A percentile compares a stretch with the other conserved stretches of the same genome.
These are phyloP conservation scores for Microplitis manilae DNA, from an alignment of 2,888 invertebrate genomes.

Conservation along the genomic window DNA sequence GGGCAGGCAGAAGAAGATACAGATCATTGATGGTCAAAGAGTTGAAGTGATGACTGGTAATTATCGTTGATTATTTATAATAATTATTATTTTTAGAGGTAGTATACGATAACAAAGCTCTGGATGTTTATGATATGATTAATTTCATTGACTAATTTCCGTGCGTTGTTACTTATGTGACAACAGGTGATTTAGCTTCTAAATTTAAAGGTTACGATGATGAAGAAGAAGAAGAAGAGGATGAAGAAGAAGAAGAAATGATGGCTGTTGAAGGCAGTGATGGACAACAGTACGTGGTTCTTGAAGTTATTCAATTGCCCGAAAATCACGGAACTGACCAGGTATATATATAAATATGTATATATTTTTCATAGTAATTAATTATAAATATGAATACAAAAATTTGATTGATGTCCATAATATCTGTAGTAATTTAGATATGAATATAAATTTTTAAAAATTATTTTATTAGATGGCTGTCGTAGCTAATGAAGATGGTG, in stretches of 20 bases:
- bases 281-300: conserved; percentile 90
- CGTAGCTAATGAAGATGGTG: conserved; percentile 72
- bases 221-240: conserved; percentile 67
- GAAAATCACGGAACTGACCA: conserved; percentile 79
- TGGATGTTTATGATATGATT: conserved; percentile 67
- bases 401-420: too few species aligned
- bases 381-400: not conserved
- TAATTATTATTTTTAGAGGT: not conserved
- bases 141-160: conserved; percentile 68
- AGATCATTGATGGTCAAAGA: conserved; percentile 75
- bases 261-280: conserved; percentile 81
- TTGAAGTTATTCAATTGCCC: conserved; percentile 87
- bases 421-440: not conserved
- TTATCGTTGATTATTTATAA: conserved; percentile 15
- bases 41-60: conserved; percentile 71
- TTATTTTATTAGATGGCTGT: conserved; percentile 69
- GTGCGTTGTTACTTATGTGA: conserved; percentile 52
- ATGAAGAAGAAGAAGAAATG: conserved; percentile 76
- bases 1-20: conserved; percentile 84
- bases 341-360: conserved; percentile 62
- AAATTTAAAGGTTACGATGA: conserved; percentile 70
- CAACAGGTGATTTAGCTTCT: conserved; percentile 67
- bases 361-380: conserved; percentile 1
- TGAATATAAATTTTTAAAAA: conserved; percentile 16
- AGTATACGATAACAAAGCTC: conserved; percentile 30